phyloP scores from a whole-genome alignment of 2,113 vertebrate species.

The Ceyx margarethae region DNA sequence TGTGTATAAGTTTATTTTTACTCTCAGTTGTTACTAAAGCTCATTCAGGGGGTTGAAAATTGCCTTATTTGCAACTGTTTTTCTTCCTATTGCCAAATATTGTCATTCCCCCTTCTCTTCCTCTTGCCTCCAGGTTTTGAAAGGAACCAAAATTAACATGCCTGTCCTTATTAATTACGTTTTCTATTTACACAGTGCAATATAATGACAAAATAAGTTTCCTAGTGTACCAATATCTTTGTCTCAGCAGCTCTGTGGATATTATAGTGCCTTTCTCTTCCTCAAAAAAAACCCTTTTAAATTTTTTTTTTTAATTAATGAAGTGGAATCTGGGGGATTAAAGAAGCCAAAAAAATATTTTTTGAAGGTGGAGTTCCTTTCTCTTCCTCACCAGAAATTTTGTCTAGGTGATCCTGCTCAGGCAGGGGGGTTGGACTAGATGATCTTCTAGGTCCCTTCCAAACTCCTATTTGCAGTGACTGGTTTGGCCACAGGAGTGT shows the following conservation, averaged over 20 bases:
- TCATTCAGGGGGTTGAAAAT: conserved; percentile 16
- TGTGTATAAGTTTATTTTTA: conserved; percentile 54
- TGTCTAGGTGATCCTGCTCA: no score
- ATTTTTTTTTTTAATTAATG: background rate
- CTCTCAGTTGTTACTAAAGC: conserved; percentile 9
- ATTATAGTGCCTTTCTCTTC: background rate
- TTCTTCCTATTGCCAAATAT: conserved; percentile 26
- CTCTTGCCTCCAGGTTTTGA: conserved; percentile 16
- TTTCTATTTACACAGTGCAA: background rate
- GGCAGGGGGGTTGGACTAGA: no score
- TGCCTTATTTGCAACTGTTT: background rate
- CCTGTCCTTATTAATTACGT: conserved; percentile 41
- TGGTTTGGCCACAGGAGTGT: background rate
- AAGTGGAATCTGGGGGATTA: background rate
- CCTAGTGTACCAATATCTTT: background rate
- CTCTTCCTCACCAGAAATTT: no score
- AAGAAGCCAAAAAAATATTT: background rate
- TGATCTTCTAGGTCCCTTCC: no score
- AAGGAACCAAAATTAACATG: conserved; percentile 16
- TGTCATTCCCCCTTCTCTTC: background rate
- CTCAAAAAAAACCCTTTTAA: background rate
- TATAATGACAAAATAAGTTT: conserved; percentile 36
- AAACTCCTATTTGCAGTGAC: background rate
- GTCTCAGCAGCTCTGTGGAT: background rate
- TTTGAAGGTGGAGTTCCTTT: background rate